Evolutionary conservation across 2,113 vertebrate genomes (phyloP).

Genomic region (Python bivittatus): DNA sequence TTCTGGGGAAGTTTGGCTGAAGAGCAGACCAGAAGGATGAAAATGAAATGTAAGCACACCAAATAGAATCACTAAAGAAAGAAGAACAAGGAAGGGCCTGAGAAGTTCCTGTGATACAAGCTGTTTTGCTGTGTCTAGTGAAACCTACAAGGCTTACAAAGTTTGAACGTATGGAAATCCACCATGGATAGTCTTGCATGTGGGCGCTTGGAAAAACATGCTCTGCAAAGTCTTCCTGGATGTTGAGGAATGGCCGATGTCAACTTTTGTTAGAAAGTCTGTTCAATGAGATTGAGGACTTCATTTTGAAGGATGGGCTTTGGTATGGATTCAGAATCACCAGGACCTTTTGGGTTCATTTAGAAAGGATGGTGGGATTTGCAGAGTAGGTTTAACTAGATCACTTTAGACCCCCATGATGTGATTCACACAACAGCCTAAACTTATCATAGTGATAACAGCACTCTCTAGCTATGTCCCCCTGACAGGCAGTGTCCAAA

Average conservation of each 20-base stretch:
- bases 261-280: neutral
- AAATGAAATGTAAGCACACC: neutral
- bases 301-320: neutral
- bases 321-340: neutral
- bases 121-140: neutral
- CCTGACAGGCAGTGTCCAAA: neutral
- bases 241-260: neutral
- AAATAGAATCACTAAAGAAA: neutral
- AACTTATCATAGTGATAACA: neutral
- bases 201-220: neutral
- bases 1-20: neutral
- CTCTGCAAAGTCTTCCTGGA: neutral
- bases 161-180: neutral
- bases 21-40: neutral
- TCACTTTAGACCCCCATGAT: neutral
- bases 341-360: neutral
- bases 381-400: neutral
- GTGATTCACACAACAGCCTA: neutral
- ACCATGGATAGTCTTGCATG: neutral
- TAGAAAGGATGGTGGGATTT: neutral
- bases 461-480: neutral
- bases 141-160: neutral
- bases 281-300: neutral
- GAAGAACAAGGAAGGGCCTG: neutral
- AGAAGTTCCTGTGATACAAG: neutral